Base-by-base conservation (phyloP, 2,113 vertebrate species). In the Chinchilla lanigera region DNA sequence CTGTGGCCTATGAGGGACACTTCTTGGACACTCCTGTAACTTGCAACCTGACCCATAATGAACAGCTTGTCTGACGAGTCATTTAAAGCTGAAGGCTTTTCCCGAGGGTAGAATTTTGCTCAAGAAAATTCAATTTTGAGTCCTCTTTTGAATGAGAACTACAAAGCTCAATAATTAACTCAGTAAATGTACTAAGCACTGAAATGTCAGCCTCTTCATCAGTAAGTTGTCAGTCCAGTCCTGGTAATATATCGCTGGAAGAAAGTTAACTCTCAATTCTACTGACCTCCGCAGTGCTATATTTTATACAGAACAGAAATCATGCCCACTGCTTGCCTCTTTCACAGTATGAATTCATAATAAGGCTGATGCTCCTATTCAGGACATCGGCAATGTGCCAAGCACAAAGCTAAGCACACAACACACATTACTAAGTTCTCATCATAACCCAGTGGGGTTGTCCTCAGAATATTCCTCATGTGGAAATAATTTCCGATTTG, bases 141-240 rank as follows among this genome's bases (percentile, higher is more conserved):
- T 77, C 41, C 24, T 82, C 33, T 89, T 95, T 92, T 83, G 47
- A 78, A 73, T 80, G n/a, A 80, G 54, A 96, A 96, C 4, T 84
- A 65, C 22, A 94, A 71, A 89, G 84, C 50, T 81, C 78, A 75
- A 77, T 20, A 78, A 33, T 80, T 69, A 63, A 77, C 12, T 67
- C 61, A 89, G 54, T 22, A n/a, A 94, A 87, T 44, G 52, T 24
- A 35, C 33, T n/a, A 58, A 67, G 84, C 81, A 54, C 56, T 67
- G 69, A 88, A 44, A 58, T 35, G 67, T 11, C 11, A 71, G 54
- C 67, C 60, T 89, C 38, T n/a, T 87, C 19, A 63, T 94, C 63
- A 91, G 61, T 38, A 65, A 87, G 56, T 12, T 50, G 28, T n/a
- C 28, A 75, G 5, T 19, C 71, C 92, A 14, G 19, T 54, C 7